phyloP scores from a whole-genome alignment of 2,113 vertebrate genomes.

The Leptodactylus fuscus region DNA sequence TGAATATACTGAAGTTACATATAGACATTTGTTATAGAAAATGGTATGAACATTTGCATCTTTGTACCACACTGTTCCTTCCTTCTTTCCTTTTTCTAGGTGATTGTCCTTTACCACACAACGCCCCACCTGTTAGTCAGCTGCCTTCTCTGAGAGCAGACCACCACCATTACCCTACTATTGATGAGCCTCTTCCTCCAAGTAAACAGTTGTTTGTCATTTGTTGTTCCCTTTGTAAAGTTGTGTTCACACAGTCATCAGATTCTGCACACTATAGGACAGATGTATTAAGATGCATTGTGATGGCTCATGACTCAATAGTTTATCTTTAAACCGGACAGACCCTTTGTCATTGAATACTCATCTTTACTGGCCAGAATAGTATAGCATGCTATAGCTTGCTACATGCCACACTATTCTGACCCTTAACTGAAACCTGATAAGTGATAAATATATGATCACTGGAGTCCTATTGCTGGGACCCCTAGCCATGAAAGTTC shows the following conservation, averaged over 20 bases:
- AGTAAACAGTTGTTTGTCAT: slow-evolving; percentile 78
- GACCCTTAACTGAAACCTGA: background rate
- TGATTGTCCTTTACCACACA: slow-evolving; percentile 83
- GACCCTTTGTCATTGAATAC: background rate
- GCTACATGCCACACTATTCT: background rate
- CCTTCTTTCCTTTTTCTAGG: slow-evolving; percentile 69
- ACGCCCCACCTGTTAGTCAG: slow-evolving; percentile 86
- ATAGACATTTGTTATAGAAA: background rate
- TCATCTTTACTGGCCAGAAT: background rate
- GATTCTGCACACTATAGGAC: too few relatives aligned
- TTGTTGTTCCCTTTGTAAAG: background rate
- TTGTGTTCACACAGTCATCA: background rate
- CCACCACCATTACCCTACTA: slow-evolving; percentile 93
- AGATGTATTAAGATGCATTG: background rate
- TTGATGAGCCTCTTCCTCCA: slow-evolving; percentile 96
- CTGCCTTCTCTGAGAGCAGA: slow-evolving; percentile 93
- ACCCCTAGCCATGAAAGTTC: too few relatives aligned
- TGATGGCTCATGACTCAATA: background rate
- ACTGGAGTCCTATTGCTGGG: too few relatives aligned
- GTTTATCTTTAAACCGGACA: background rate
- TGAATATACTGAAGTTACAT: too few relatives aligned
- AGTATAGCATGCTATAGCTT: too few relatives aligned
- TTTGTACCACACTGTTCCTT: background rate
- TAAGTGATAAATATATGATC: too few relatives aligned
- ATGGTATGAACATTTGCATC: background rate